phyloP scores from a whole-genome alignment of 2,113 vertebrate species.

The Nannobrachium achirus region DNA sequence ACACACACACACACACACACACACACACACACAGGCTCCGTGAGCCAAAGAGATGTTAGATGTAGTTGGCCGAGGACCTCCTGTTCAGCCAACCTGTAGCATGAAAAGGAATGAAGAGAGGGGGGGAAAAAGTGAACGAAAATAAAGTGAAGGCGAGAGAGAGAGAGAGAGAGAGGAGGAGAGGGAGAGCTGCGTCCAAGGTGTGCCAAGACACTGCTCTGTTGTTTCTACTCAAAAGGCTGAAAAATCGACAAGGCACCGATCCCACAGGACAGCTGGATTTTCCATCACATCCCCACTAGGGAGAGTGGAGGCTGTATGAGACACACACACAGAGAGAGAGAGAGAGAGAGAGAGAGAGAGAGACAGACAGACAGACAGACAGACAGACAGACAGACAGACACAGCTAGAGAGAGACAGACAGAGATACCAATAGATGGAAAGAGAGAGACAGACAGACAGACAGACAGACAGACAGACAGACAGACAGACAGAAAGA shows the following conservation, averaged over 20 bases:
- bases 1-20: slow-evolving; percentile 2
- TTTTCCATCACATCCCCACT: slow-evolving; percentile 50
- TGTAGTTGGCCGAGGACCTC: slow-evolving; percentile 8
- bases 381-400: too few species aligned
- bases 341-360: slow-evolving; percentile 7
- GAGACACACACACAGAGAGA: slow-evolving; percentile 25
- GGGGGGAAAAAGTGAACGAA: not conserved
- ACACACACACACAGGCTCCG: not conserved
- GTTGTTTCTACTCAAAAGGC: slow-evolving; percentile 25
- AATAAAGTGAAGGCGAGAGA: not conserved
- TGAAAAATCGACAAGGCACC: slow-evolving; percentile 28
- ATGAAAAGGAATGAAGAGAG: not conserved
- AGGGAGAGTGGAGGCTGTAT: slow-evolving; percentile 26
- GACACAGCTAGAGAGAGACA: too few species aligned
- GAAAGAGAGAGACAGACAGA: too few species aligned
- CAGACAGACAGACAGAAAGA: not conserved
- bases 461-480: too few species aligned
- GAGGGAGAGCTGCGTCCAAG: not conserved
- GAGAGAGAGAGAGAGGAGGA: not conserved
- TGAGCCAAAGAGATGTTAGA: not conserved
- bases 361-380: slow-evolving; percentile 5
- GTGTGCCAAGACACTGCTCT: slow-evolving; percentile 15
- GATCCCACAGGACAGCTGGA: slow-evolving; percentile 47
- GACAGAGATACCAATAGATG: too few species aligned
- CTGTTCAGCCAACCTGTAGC: slow-evolving; percentile 8